Evolutionary conservation across 2,888 invertebrate species (phyloP), one percentile per base, ranked within the genome.

Genomic region (Himalopsyche anomala): DNA sequence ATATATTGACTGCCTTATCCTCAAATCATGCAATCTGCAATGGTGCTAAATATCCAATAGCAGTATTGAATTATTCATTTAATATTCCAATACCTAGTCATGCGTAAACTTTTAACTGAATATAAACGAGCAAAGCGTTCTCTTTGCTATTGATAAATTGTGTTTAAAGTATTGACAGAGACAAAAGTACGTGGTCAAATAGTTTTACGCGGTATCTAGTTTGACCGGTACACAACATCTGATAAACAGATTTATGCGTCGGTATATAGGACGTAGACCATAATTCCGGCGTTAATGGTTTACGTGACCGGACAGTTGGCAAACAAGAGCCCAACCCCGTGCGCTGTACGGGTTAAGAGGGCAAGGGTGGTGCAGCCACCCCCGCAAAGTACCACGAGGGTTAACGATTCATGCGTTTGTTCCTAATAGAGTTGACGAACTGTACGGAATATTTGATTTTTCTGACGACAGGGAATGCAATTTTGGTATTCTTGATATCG

Each of bases 211-310:
- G 62, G 74, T 74, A 74, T 74, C 74, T 36, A 9, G 11, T 36
- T 36, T 74, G 36, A 36, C 74, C 74, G 74, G 74, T 36, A 74
- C 36, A 74, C 74, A 36, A 36, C 74, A 74, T 74, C 74, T 74
- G 74, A 74, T 74, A 74, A 74, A 74, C 74, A 74, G 74, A 74
- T 74, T 74, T 74, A 81, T 51, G 19, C 81, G 19, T 42, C 45
- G 54, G 81, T 51, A 40, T 54, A 51, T 54, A 81, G 12, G 17
- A 28, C 81, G 80, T 38, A 54, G 45, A 81, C 54, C 51, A 81
- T 81, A 81, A 81, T 81, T 81, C 81, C 54, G 81, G 45, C 54
- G 81, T 81, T 81, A 81, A 81, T 81, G 81, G 81, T 54, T 45
- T 81, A 28, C 81, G 81, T 81, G 81, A 81, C 81, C 81, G 81